Base-by-base conservation (phyloP, 1,140 invertebrate genomes). In the Bombus huntii region DNA sequence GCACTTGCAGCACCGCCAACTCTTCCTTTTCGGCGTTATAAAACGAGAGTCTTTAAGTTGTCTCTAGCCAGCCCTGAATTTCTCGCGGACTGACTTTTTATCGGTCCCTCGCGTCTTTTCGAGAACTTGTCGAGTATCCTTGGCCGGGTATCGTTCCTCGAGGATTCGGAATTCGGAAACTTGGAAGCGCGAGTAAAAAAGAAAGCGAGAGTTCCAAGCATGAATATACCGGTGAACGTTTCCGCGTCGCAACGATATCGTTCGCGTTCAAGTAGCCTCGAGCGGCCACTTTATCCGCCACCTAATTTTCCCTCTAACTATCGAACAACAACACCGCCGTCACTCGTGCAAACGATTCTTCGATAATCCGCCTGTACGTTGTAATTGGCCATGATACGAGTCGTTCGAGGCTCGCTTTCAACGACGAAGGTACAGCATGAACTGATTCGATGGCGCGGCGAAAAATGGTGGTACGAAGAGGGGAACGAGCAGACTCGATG, bases 61-160 rank as follows among this genome's bases (percentile, higher is more conserved):
- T 68, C 59, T 66, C 66, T 68, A 8, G 31, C 22, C 66, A 34
- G 66, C 66, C 10, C 68, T 70, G 68, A 71, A 71, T 71, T 71
- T 70, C 68, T 70, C 37, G 18, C 66, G 15, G 10, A 37, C 18
- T 31, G 9, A 8, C 66, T 39, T 70, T 70, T 70, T 70, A 25
- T 39, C 34, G 34, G 34, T 37, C 66, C 34, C 34, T 1, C 66
- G 66, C 22, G 66, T 25, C 66, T 70, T 70, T 37, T 25, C 22
- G 2, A 25, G 18, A 70, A 70, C 66, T 70, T 12, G 31, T 18
- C 31, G n/a, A 70, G 34, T 4, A 37, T 37, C 31, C 34, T 68
- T 18, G 9, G 3, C 66, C 31, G 66, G 22, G n/a, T 68, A 22
- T 68, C 66, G 66, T 15, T 34, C 66, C 66, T 34, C 8, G 22